A percentile compares a stretch with the other conserved stretches of the same genome.
phyloP scores from a whole-genome alignment of 2,797 vertebrate species.

The Sebastes flavidus region DNA sequence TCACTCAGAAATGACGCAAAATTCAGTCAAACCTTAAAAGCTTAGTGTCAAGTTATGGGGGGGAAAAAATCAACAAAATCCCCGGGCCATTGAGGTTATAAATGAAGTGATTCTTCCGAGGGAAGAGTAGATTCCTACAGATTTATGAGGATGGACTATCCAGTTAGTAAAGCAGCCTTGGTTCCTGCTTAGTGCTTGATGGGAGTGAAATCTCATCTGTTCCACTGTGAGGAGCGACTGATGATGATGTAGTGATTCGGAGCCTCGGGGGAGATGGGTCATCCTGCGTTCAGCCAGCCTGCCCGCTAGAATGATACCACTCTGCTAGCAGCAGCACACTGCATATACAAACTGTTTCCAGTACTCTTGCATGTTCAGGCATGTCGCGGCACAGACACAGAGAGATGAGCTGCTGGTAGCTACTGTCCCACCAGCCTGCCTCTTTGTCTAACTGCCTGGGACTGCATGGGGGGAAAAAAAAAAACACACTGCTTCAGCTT shows the following conservation, averaged over 20 bases:
- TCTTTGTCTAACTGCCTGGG: conserved; percentile 37
- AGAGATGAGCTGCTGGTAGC: conserved; percentile 28
- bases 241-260: conserved; percentile 84
- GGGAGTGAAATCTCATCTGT: conserved; percentile 79
- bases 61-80: neutral
- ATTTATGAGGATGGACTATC: conserved; percentile 56
- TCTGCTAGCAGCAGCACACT: conserved; percentile 29
- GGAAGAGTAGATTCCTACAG: conserved; percentile 47
- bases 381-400: conserved; percentile 40
- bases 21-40: conserved; percentile 29
- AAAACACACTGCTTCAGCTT: conserved; percentile 4
- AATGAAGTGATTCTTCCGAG: conserved; percentile 39
- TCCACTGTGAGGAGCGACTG: conserved; percentile 76
- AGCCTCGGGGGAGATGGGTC: conserved; percentile 82
- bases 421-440: conserved; percentile 33
- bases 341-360: conserved; percentile 37
- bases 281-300: conserved; percentile 78
- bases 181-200: conserved; percentile 59
- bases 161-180: conserved; percentile 67
- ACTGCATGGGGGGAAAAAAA: neutral
- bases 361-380: conserved; percentile 54
- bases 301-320: conserved; percentile 54
- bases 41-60: conserved; percentile 7
- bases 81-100: conserved; percentile 9
- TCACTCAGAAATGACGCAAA: conserved; percentile 1